Conservation (phyloP, 2,888 invertebrate genomes). For the Eremobia ochroleuca region DNA sequence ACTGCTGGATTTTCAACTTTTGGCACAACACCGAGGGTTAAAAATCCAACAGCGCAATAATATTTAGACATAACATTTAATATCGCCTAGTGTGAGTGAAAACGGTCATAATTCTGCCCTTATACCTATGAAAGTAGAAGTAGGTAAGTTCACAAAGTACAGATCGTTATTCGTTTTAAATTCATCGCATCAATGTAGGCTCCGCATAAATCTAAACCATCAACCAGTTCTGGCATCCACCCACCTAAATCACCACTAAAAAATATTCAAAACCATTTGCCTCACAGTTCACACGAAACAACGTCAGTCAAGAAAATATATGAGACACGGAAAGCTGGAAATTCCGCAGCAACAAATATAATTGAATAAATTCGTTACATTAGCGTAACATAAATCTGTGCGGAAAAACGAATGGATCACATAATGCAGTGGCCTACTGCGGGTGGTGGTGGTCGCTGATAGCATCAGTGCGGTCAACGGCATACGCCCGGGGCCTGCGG, state of each 20-base stretch:
- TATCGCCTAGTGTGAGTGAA: not conserved
- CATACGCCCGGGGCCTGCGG: constrained; percentile 48
- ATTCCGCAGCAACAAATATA: constrained; percentile 59
- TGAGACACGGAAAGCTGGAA: constrained; percentile 58
- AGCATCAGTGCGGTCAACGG: constrained; percentile 71
- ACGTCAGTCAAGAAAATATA: constrained; percentile 58
- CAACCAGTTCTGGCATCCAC: constrained; percentile 22
- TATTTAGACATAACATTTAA: not conserved
- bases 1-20: not conserved
- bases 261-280: constrained; percentile 41
- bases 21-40: not conserved
- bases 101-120: not conserved
- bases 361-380: constrained; percentile 68
- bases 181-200: constrained; percentile 24
- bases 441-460: constrained; percentile 58
- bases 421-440: constrained; percentile 69
- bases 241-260: constrained; percentile 32
- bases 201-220: constrained; percentile 41
- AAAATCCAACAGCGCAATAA: not conserved
- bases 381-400: constrained; percentile 73
- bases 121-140: not conserved
- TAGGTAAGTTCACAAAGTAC: not conserved
- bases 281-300: constrained; percentile 53
- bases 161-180: constrained; percentile 5
- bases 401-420: constrained; percentile 75